Percentiles rank a stretch among this genome's conserved stretches.
Evolutionary conservation across 2,888 invertebrate genomes (phyloP).

Genomic region (Lacanobia wlatinum): DNA sequence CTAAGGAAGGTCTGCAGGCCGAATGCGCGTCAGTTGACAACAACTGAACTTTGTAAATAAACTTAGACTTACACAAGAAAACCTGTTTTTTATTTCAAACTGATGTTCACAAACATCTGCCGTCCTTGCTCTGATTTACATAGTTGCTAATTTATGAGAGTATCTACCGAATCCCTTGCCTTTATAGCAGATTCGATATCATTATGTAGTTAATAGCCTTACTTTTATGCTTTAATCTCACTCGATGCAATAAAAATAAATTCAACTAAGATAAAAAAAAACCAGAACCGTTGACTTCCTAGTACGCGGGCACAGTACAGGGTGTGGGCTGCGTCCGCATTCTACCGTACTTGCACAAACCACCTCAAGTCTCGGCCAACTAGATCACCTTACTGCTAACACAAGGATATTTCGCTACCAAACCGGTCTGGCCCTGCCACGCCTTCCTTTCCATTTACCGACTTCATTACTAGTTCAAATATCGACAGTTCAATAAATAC

Average conservation of each 20-base stretch:
- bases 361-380: conserved; percentile 75
- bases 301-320: conserved; percentile 73
- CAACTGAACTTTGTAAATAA: conserved; percentile 88
- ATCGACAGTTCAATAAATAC: conserved; percentile 68
- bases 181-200: background rate
- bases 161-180: conserved; percentile 12
- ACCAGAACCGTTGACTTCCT: conserved; percentile 80
- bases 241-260: conserved; percentile 48
- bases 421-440: conserved; percentile 84
- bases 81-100: conserved; percentile 51
- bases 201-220: conserved; percentile 12
- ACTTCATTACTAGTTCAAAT: conserved; percentile 76
- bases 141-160: conserved; percentile 7
- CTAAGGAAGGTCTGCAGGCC: conserved; percentile 74
- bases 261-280: conserved; percentile 69
- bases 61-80: conserved; percentile 75
- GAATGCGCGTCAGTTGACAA: conserved; percentile 76
- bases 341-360: conserved; percentile 79
- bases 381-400: conserved; percentile 87
- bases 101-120: conserved; percentile 11
- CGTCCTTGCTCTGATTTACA: background rate
- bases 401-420: conserved; percentile 85
- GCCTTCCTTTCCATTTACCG: conserved; percentile 88
- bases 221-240: conserved; percentile 28
- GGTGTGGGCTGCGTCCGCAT: conserved; percentile 89